Evolutionary conservation across 1,140 invertebrate genomes (phyloP).

Genomic region (Panagrolaimus sp.): DNA sequence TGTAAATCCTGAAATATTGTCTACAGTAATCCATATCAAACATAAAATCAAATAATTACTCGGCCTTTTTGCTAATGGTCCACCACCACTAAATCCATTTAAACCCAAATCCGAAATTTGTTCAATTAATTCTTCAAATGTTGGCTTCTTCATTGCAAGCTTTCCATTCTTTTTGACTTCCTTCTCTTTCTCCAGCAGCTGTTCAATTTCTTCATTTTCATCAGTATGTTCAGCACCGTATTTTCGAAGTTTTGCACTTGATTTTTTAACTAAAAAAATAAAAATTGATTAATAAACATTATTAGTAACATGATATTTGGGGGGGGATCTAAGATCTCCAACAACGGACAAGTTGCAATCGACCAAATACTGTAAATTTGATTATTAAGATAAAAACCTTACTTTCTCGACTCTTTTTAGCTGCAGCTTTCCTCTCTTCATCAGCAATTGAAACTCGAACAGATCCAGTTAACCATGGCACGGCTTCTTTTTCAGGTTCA

Average conservation of each 20-base stretch:
- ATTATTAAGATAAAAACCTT: not conserved
- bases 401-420: slow-evolving; percentile 3
- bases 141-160: not conserved
- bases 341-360: no score
- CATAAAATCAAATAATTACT: not conserved
- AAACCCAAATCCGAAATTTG: not conserved
- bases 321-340: no score
- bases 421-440: not conserved
- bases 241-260: not conserved
- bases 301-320: no score
- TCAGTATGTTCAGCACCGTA: not conserved
- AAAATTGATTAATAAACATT: not conserved
- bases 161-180: not conserved
- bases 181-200: not conserved
- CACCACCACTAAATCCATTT: not conserved
- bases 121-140: not conserved
- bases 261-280: not conserved
- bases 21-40: not conserved
- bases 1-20: not conserved
- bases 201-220: not conserved
- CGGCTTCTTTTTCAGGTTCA: slow-evolving; percentile 35
- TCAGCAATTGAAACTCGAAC: slow-evolving; percentile 10
- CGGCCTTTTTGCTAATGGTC: slow-evolving; percentile 1
- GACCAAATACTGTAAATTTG: no score
- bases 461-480: slow-evolving; percentile 39